Percentiles rank a stretch among this genome's conserved stretches.
Conservation (phyloP, 2,888 invertebrate genomes). For the Gandaritis pyraliata region DNA sequence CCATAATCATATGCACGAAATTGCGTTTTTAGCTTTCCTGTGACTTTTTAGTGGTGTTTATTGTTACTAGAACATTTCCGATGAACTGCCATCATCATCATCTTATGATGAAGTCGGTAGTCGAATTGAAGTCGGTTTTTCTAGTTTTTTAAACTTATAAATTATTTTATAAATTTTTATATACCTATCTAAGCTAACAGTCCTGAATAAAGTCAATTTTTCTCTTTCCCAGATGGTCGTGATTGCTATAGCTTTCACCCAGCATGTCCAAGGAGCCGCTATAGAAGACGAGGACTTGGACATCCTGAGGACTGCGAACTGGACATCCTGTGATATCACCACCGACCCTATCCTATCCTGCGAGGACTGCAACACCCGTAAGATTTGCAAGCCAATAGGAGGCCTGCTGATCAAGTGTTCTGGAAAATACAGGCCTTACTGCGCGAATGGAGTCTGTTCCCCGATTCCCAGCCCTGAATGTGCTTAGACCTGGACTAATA, state of each 20-base stretch:
- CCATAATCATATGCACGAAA: too few species aligned
- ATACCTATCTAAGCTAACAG: too few species aligned
- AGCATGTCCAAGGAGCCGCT: slow-evolving; percentile 10
- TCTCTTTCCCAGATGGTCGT: slow-evolving; percentile 13
- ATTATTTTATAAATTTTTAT: too few species aligned
- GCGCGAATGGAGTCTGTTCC: slow-evolving; percentile 64
- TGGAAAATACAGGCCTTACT: slow-evolving; percentile 54
- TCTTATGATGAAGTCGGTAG: too few species aligned
- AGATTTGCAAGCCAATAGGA: slow-evolving; percentile 62
- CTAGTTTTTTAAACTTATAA: too few species aligned
- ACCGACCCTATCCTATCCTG: slow-evolving; percentile 52
- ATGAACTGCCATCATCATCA: too few species aligned
- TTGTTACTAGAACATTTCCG: too few species aligned
- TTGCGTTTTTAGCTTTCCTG: too few species aligned
- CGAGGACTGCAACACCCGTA: slow-evolving; percentile 57
- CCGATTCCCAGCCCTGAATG: slow-evolving; percentile 55
- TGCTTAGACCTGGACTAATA: slow-evolving; percentile 7
- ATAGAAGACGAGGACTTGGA: slow-evolving; percentile 11
- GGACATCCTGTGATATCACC: slow-evolving; percentile 54
- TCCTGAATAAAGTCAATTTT: too few species aligned
- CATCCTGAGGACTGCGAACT: slow-evolving; percentile 35
- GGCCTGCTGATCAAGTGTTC: slow-evolving; percentile 57
- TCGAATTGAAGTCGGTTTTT: too few species aligned
- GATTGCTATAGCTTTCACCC: slow-evolving; percentile 5
- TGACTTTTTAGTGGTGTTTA: too few species aligned